Evolutionary conservation across 1,140 invertebrate genomes (phyloP), one percentile per base, ranked within the genome.

Genomic region (Aphelenchoides besseyi): DNA sequence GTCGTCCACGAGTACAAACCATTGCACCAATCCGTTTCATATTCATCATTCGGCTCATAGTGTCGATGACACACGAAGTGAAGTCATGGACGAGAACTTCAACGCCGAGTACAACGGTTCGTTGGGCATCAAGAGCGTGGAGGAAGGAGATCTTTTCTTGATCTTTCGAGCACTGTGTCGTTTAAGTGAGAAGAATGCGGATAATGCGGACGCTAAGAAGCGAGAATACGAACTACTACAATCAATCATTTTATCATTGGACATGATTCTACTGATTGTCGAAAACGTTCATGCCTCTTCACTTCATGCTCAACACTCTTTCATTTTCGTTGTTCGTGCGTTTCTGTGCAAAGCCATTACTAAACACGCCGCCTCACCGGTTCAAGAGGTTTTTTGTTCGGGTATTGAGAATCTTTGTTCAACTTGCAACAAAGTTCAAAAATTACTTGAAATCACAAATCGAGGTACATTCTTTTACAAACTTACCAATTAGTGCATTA

Each of bases 391-490:
- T 0, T 98, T n/a, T 99, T 87, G 94, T 98, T 85, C 86, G 98
- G 3, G 97, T 95, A 0, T 85, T 99, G 12, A 92, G 93, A 5
- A 93, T 99, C 70, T 99, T 99, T 86, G 89, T 98, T 3, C 93
- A 93, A 16, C 86, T 99, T 0, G 85, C 99, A 9, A 92, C 94
- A 57, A 95, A 97, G 79, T 99, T 98, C 84, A 98, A 98, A 87
- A 90, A 92, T 69, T 94, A 98, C 86, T 87, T 99, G 2, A 98
- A 98, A 85, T 95, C 94, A 88, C 97, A 99, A 87, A 97, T 98
- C 80, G 97, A 99, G 87, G 95, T 97, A 30, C 76, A 80, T 78
- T 28, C n/a, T n/a, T n/a, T n/a, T n/a, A n/a, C n/a, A n/a, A n/a
- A n/a, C n/a, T n/a, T n/a, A n/a, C n/a, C n/a, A n/a, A n/a, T n/a